Evolutionary conservation across 2,888 invertebrate genomes (phyloP), one percentile per base, ranked within the genome.

Genomic region (Petrolisthes manimaculis): DNA sequence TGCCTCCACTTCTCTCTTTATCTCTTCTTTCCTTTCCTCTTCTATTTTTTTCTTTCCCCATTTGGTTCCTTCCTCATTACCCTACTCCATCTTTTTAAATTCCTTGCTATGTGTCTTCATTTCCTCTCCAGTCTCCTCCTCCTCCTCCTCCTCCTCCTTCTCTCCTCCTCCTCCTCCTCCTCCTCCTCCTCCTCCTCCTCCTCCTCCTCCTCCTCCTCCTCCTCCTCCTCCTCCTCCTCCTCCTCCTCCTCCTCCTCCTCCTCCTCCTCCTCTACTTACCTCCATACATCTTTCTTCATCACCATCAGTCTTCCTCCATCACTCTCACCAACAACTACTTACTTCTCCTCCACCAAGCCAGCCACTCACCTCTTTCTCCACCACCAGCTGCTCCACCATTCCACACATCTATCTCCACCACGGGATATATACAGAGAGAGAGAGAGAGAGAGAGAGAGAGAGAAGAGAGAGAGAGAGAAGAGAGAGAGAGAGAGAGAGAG

Each of bases 91-190:
- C 83, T 14, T 51, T 37, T n/a, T 18, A 6, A 21, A 37, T 71
- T n/a, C 21, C 51, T 8, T 5, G 21, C 83, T 51, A n/a, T 21
- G 8, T 12, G 6, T 21, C 37, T 83, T 54, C 53, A n/a, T 55
- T 55, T 18, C 8, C 71, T 21, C 71, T 53, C 82, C 61, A 8
- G 12, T 37, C 80, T 12, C 53, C 5, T 81, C 21, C 80, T 80
- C n/a, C 56, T 67, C 51, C 21, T 14, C n/a, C 84, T 21, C 51
- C 21, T n/a, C 61, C 77, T 51, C 61, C 67, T 77, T 81, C 69
- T 24, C 24, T 74, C 37, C 37, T 21, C 21, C 71, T 71, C 71
- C 55, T 24, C 21, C 54, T 71, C 86, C 74, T n/a, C 18, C 55
- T 71, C 85, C 14, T 75, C 74, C 14, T 55, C 37, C 77, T 54